A percentile compares a stretch with the other conserved stretches of the same genome.
phyloP scores from a whole-genome alignment of 2,888 invertebrate species.

The Proisotoma minuta region DNA sequence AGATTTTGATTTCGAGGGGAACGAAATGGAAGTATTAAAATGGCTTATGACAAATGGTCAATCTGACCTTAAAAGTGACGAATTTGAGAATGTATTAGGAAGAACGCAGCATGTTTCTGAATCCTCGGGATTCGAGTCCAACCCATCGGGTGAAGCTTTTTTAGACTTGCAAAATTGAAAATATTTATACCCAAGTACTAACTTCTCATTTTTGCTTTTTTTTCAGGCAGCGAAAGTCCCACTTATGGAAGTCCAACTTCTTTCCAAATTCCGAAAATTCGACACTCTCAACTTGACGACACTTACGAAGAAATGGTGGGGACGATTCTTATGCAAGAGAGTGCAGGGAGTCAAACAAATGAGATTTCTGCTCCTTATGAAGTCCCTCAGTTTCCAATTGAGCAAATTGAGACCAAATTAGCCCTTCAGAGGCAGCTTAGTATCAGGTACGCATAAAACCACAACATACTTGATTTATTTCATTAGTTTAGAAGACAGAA shows the following conservation, averaged over 20 bases:
- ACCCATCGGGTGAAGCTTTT: neutral
- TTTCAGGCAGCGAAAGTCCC: slow-evolving; percentile 69
- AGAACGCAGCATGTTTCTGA: neutral
- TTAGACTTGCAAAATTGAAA: neutral
- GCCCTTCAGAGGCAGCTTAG: slow-evolving; percentile 83
- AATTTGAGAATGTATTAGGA: neutral
- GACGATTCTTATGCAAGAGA: slow-evolving; percentile 49
- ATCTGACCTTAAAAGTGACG: neutral
- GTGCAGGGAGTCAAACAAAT: slow-evolving; percentile 53
- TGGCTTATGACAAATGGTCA: slow-evolving; percentile 11
- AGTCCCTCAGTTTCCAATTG: slow-evolving; percentile 96
- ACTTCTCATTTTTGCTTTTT: slow-evolving; percentile 14
- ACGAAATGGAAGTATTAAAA: neutral
- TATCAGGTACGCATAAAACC: too few species aligned
- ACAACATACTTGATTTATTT: too few species aligned
- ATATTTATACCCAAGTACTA: neutral
- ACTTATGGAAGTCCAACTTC: slow-evolving; percentile 50
- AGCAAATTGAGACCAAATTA: slow-evolving; percentile 89
- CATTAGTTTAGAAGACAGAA: too few species aligned
- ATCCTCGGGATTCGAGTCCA: slow-evolving; percentile 9
- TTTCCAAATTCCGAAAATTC: slow-evolving; percentile 47
- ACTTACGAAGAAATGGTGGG: slow-evolving; percentile 51
- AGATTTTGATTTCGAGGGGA: neutral
- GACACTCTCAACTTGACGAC: slow-evolving; percentile 48
- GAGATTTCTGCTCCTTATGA: slow-evolving; percentile 95